phyloP scores from a whole-genome alignment of 2,888 invertebrate genomes.

The Cheilosia pagana region DNA sequence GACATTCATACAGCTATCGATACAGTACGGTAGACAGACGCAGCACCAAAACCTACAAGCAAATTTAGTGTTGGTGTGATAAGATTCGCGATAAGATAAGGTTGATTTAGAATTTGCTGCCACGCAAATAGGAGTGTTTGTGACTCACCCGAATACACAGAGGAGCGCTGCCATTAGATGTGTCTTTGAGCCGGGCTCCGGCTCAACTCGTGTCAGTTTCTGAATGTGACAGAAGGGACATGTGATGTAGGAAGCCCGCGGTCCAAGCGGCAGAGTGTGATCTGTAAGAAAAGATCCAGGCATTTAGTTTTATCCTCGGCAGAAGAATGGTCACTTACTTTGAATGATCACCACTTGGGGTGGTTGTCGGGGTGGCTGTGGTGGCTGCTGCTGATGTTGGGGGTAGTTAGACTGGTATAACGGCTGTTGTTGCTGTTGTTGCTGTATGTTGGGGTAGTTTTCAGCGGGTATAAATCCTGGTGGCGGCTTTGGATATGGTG shows the following conservation, averaged over 20 bases:
- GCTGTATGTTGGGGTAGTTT: slow-evolving; percentile 31
- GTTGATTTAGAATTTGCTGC: slow-evolving; percentile 1
- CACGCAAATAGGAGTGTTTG: background rate
- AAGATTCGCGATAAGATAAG: slow-evolving; percentile 72
- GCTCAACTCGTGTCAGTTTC: slow-evolving; percentile 80
- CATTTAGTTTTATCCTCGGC: no score
- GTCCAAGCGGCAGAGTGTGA: slow-evolving; percentile 79
- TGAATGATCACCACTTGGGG: slow-evolving; percentile 80
- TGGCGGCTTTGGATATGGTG: slow-evolving; percentile 64
- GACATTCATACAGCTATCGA: slow-evolving; percentile 85
- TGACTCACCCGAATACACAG: slow-evolving; percentile 81
- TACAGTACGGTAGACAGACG: slow-evolving; percentile 85
- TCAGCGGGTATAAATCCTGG: slow-evolving; percentile 60
- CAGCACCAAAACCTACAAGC: slow-evolving; percentile 84
- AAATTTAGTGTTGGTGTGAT: slow-evolving; percentile 4
- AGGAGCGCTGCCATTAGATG: slow-evolving; percentile 81
- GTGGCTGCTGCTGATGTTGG: slow-evolving; percentile 35
- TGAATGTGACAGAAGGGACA: slow-evolving; percentile 81
- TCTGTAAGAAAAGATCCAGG: slow-evolving; percentile 74
- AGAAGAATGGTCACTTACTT: slow-evolving; percentile 77
- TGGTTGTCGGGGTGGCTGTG: slow-evolving; percentile 16
- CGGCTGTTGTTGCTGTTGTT: slow-evolving; percentile 23
- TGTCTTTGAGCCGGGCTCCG: slow-evolving; percentile 80
- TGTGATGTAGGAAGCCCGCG: slow-evolving; percentile 79
- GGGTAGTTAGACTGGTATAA: slow-evolving; percentile 32